Base-by-base conservation (phyloP, 1,140 invertebrate genomes). In the Triops cancriformis region DNA sequence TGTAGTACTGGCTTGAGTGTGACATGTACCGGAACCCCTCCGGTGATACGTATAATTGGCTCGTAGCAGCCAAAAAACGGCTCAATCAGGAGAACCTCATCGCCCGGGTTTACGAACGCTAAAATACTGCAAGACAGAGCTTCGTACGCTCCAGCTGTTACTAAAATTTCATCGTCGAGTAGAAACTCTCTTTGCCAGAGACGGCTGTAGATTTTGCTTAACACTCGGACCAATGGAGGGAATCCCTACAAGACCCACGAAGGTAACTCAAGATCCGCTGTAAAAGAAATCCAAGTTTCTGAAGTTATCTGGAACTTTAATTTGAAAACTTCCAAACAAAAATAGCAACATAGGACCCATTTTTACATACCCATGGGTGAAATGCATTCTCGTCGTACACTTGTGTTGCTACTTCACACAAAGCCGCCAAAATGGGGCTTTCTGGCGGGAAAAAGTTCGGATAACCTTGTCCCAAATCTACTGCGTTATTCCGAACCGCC, bases 1-100 rank as follows among this genome's bases (percentile, higher is more conserved):
- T 37, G 6, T n/a, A 64, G n/a, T n/a, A 94, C 92, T 64, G 93
- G 90, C 85, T 91, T 89, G 1, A 99, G 86, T 9, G 96, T 90
- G 79, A 99, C 93, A 83, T 93, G 98, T 75, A 90, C 91, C 0
- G 95, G 91, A 26, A 90, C 87, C 12, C 95, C 98, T 1, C 95
- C 95, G 41, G 94, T 94, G 81, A 90, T 89, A 81, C 87, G 88
- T 0, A 98, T 91, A 93, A 99, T 97, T 1, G 96, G 95, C 79
- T 93, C 93, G 84, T 99, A 99, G 83, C 96, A 98, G 84, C 99
- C 98, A 84, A 97, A 99, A 85, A 93, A 99, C 9, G 98, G 98
- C 84, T 99, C 98, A 79, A 99, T 96, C 37, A 99, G 95, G 79
- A 98, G 97, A 79, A 96, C 95, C 87, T 75, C 79, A 42, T 80